Conservation (phyloP, 2,888 invertebrate species). For the Bellardia bayeri region DNA sequence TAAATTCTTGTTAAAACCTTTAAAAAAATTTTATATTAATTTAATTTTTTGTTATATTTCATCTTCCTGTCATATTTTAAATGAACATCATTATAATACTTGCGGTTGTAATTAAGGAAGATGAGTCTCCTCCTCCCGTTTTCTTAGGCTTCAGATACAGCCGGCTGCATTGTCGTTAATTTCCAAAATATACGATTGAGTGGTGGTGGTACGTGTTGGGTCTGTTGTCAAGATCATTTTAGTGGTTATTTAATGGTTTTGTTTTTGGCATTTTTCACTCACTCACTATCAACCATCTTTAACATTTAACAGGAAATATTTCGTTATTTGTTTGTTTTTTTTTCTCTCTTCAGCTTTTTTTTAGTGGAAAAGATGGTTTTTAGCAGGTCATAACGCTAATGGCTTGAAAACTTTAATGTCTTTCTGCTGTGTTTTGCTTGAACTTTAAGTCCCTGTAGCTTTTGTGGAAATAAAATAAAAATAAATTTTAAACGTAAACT, state of each 20-base stretch:
- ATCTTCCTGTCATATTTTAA: constrained; percentile 60
- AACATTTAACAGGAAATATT: constrained; percentile 36
- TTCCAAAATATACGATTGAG: not conserved
- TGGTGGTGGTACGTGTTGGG: constrained; percentile 17
- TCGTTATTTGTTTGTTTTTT: not conserved
- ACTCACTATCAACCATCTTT: not conserved
- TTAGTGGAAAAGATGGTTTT: constrained; percentile 14
- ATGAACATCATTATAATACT: constrained; percentile 48
- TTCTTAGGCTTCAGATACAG: not conserved
- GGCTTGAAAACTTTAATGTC: constrained; percentile 46
- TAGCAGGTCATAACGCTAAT: constrained; percentile 37
- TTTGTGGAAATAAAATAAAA: not conserved
- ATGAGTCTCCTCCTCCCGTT: constrained; percentile 3
- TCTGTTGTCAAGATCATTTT: constrained; percentile 48
- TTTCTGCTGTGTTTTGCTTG: not conserved
- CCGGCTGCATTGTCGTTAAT: not conserved
- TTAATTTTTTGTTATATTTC: constrained; percentile 1
- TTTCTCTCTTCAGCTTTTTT: too few species aligned
- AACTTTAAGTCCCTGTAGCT: not conserved
- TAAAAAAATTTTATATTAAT: constrained; percentile 24
- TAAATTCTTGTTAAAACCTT: constrained; percentile 11
- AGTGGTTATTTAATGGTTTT: constrained; percentile 54
- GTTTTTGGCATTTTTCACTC: constrained; percentile 31
- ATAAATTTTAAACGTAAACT: constrained; percentile 5
- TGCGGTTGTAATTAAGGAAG: constrained; percentile 55